Percentiles rank a stretch among this genome's conserved stretches.
phyloP scores from a whole-genome alignment of 2,888 invertebrate species.

The Nymphalis polychloros region DNA sequence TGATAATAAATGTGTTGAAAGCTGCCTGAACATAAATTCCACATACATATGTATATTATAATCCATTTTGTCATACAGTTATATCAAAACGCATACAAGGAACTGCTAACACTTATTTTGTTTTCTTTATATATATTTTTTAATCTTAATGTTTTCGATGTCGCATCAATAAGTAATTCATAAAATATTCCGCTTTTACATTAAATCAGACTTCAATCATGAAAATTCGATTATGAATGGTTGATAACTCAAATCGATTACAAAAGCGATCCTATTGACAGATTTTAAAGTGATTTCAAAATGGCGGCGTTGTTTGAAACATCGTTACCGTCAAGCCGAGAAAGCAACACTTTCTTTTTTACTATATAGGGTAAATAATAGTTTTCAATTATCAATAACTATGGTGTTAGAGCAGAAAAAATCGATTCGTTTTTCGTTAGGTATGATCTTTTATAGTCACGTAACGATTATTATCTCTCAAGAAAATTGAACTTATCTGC shows the following conservation, averaged over 20 bases:
- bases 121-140: no score
- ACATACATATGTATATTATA: no score
- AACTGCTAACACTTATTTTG: no score
- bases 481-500: constrained; percentile 3
- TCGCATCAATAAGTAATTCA: neutral
- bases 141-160: no score
- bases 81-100: no score
- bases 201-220: constrained; percentile 1
- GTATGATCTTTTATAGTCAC: constrained; percentile 19
- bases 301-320: constrained; percentile 50
- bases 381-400: constrained; percentile 48
- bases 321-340: constrained; percentile 55
- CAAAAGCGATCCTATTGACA: constrained; percentile 10
- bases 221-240: constrained; percentile 11
- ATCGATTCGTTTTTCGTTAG: constrained; percentile 31
- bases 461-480: constrained; percentile 22
- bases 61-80: no score
- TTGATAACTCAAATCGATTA: constrained; percentile 9
- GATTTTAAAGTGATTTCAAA: constrained; percentile 46
- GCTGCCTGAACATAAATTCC: no score
- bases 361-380: constrained; percentile 65
- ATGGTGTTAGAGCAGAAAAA: constrained; percentile 29
- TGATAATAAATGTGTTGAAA: no score
- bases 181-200: neutral
- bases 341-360: constrained; percentile 69